A percentile compares a stretch with the other conserved stretches of the same genome.
Evolutionary conservation across 2,888 invertebrate genomes (phyloP).

Genomic region (Orthonevra nobilis): DNA sequence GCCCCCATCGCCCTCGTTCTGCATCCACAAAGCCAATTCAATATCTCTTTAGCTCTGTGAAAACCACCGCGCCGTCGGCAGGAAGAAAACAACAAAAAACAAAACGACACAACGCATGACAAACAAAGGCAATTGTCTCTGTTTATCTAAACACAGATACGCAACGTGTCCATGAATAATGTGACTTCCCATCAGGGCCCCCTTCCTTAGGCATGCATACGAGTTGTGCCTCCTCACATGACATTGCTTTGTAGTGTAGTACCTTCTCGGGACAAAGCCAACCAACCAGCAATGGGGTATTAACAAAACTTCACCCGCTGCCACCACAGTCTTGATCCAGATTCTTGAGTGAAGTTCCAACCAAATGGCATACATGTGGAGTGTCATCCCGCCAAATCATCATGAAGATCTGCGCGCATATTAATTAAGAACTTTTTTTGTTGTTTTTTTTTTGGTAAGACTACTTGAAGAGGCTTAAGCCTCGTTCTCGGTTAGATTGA

Average conservation of each 20-base stretch:
- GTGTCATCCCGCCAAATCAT: conserved; percentile 2
- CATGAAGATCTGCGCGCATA: background rate
- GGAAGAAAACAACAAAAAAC: background rate
- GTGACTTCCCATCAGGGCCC: conserved; percentile 21
- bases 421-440: conserved; percentile 23
- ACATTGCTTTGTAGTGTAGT: conserved; percentile 1
- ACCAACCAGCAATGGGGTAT: conserved; percentile 28
- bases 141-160: conserved; percentile 45
- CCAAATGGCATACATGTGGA: background rate
- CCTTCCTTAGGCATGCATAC: background rate
- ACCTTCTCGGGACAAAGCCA: conserved; percentile 19
- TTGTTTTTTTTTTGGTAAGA: conserved; percentile 15
- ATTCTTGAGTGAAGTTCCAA: conserved; percentile 5
- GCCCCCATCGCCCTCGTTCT: background rate
- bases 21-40: background rate
- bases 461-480: conserved; percentile 19
- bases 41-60: conserved; percentile 2
- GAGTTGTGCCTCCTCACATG: background rate
- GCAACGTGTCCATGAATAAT: conserved; percentile 58
- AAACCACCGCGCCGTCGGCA: background rate
- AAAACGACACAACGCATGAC: conserved; percentile 41
- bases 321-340: conserved; percentile 14
- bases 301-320: conserved; percentile 28
- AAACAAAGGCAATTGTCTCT: conserved; percentile 56
- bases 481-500: background rate